phyloP scores from a whole-genome alignment of 2,113 vertebrate species.

The Leptobrachium ailaonicum region DNA sequence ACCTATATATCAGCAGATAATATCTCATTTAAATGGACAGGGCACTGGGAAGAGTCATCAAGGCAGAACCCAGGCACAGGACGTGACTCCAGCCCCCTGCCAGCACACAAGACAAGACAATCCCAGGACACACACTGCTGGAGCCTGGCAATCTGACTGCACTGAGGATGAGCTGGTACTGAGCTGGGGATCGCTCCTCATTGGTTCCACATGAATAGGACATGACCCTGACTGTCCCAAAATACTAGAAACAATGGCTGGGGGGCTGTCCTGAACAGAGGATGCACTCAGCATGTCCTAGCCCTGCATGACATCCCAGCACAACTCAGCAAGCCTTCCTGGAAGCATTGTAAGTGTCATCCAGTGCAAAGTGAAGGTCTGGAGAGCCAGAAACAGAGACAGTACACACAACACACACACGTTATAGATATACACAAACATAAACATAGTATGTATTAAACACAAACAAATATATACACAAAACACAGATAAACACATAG shows the following conservation, averaged over 20 bases:
- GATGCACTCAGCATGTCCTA: not conserved
- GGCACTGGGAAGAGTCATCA: constrained; percentile 16
- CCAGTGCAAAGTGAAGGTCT: not conserved
- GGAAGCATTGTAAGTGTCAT: not conserved
- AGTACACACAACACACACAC: too few species aligned
- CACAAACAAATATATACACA: too few species aligned
- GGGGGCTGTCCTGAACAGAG: not conserved
- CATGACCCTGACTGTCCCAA: constrained; percentile 33
- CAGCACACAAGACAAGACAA: constrained; percentile 35
- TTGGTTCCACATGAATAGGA: constrained; percentile 36
- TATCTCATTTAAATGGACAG: not conserved
- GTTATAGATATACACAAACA: too few species aligned
- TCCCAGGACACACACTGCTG: constrained; percentile 37
- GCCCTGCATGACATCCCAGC: not conserved
- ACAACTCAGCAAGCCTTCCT: not conserved
- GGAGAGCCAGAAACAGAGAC: not conserved
- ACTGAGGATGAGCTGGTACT: constrained; percentile 32
- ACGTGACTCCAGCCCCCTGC: constrained; percentile 42
- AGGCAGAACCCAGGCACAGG: constrained; percentile 24
- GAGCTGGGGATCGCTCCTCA: not conserved
- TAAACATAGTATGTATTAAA: too few species aligned
- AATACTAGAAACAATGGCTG: constrained; percentile 6
- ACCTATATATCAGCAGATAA: too few species aligned
- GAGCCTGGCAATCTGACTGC: constrained; percentile 19
- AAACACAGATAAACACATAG: too few species aligned